Conservation (phyloP, 2,113 vertebrate species). For the Amphiprion ocellaris region DNA sequence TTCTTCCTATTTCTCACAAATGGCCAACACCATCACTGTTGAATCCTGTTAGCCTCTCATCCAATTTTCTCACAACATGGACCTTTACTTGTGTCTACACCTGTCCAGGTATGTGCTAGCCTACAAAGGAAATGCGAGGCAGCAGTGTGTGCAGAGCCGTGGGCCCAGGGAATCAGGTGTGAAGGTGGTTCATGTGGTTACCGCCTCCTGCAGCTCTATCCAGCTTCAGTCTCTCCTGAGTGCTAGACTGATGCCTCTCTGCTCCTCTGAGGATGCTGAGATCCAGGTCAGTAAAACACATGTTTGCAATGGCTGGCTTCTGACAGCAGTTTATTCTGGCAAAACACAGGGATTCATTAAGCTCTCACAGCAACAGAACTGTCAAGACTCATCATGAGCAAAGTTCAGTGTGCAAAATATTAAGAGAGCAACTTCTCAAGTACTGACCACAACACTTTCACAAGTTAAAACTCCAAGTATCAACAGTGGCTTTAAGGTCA, state of each 20-base stretch:
- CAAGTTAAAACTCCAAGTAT: too few species aligned
- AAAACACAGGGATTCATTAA: too few species aligned
- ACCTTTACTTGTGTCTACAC: background rate
- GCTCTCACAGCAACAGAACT: too few species aligned
- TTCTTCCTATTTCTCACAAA: background rate
- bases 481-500: too few species aligned
- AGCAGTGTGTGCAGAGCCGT: conserved; percentile 85
- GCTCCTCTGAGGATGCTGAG: conserved; percentile 84
- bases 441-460: too few species aligned
- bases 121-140: conserved; percentile 88
- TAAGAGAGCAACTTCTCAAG: too few species aligned
- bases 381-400: too few species aligned
- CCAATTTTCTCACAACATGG: background rate
- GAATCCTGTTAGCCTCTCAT: conserved; percentile 23
- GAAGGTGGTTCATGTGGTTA: conserved; percentile 91
- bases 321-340: too few species aligned
- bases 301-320: background rate
- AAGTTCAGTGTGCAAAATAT: too few species aligned
- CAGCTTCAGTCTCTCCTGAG: conserved; percentile 87
- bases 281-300: conserved; percentile 85
- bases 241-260: conserved; percentile 87
- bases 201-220: conserved; percentile 78
- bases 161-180: conserved; percentile 82
- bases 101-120: conserved; percentile 91
- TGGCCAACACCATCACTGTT: too few species aligned